These are phyloP conservation scores for Platichthys flesus DNA, from an alignment of 2,113 vertebrate genomes.

Conservation along the genomic window DNA sequence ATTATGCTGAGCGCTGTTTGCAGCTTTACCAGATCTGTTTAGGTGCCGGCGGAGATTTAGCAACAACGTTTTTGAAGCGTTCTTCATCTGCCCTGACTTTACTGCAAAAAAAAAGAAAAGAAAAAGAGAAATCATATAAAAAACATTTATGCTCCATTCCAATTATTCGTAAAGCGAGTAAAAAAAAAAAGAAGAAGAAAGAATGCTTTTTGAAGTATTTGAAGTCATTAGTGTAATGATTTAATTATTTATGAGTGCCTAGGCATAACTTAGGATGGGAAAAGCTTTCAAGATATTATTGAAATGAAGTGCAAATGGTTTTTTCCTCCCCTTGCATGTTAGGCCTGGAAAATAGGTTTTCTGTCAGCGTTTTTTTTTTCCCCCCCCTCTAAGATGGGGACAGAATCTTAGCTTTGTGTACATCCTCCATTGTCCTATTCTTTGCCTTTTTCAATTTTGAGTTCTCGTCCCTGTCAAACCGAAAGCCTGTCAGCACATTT, in stretches of 20 bases:
- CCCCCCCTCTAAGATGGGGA: slow-evolving; percentile 14
- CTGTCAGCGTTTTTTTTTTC: slow-evolving; percentile 53
- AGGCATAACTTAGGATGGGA: slow-evolving; percentile 57
- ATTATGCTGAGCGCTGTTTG: slow-evolving; percentile 27
- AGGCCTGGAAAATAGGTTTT: slow-evolving; percentile 60
- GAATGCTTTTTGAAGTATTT: slow-evolving; percentile 73
- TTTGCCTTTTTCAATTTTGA: slow-evolving; percentile 43
- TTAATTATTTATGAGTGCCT: slow-evolving; percentile 74
- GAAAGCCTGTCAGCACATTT: slow-evolving; percentile 32
- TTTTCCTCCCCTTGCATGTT: slow-evolving; percentile 37
- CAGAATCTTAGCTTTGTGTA: slow-evolving; percentile 56
- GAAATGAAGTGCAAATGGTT: slow-evolving; percentile 71
- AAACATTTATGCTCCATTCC: slow-evolving; percentile 42
- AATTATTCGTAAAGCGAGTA: slow-evolving; percentile 59
- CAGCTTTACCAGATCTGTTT: slow-evolving; percentile 50
- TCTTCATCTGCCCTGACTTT: slow-evolving; percentile 12
- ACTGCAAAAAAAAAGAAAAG: not conserved
- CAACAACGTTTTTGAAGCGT: slow-evolving; percentile 28
- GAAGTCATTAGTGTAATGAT: slow-evolving; percentile 77
- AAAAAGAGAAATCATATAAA: slow-evolving; percentile 15
- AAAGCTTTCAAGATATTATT: slow-evolving; percentile 72
- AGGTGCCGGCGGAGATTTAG: slow-evolving; percentile 35
- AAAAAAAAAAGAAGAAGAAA: slow-evolving; percentile 49
- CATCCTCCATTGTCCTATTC: slow-evolving; percentile 54
- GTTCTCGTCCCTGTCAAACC: slow-evolving; percentile 29